These are phyloP conservation scores for Cynodonichthys magdalenae DNA, from an alignment of 2,797 vertebrate species.

Conservation along the genomic window DNA sequence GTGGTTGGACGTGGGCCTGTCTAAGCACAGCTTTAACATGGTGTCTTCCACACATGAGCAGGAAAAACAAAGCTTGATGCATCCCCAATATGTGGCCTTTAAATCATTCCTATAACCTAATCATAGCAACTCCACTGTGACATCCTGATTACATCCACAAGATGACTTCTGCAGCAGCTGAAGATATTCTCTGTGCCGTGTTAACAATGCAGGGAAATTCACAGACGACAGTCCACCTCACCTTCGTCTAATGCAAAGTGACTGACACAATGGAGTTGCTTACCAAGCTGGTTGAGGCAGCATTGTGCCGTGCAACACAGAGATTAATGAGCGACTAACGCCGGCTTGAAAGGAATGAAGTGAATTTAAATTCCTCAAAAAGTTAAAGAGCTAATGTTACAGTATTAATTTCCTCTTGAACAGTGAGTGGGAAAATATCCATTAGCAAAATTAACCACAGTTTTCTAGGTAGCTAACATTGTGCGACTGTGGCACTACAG, in stretches of 20 bases:
- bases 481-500: constrained; percentile 91
- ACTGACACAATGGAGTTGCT: constrained; percentile 84
- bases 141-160: constrained; percentile 75
- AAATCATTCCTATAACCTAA: constrained; percentile 69
- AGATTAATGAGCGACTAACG: constrained; percentile 95
- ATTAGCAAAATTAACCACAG: constrained; percentile 99
- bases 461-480: constrained; percentile 99
- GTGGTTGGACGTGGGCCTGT: constrained; percentile 57
- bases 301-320: constrained; percentile 77
- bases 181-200: constrained; percentile 60
- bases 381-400: constrained; percentile 99
- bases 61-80: constrained; percentile 66
- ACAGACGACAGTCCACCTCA: constrained; percentile 65
- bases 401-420: constrained; percentile 99
- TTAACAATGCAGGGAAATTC: constrained; percentile 70
- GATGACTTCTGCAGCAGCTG: constrained; percentile 74
- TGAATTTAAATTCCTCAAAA: constrained; percentile 99
- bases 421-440: constrained; percentile 99
- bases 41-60: constrained; percentile 15
- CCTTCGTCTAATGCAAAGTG: constrained; percentile 71
- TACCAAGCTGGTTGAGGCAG: constrained; percentile 71
- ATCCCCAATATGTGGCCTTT: constrained; percentile 81
- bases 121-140: constrained; percentile 66
- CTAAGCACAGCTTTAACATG: constrained; percentile 53
- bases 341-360: constrained; percentile 97